These are phyloP conservation scores for Hylaeus volcanicus DNA, from an alignment of 1,140 invertebrate genomes.

Conservation along the genomic window DNA sequence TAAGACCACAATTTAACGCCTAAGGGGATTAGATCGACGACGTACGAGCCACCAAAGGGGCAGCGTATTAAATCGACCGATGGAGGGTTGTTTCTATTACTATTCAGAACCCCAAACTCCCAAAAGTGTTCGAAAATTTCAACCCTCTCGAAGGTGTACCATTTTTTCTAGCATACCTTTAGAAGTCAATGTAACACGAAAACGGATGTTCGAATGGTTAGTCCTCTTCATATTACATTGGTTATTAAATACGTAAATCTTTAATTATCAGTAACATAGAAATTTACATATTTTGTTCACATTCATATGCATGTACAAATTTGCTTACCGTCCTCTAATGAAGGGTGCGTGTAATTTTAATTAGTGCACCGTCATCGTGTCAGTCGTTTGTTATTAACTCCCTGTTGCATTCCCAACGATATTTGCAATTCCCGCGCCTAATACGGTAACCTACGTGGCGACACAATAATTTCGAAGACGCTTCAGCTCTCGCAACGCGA, in stretches of 20 bases:
- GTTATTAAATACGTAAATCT: no score
- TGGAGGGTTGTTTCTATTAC: conserved; percentile 7
- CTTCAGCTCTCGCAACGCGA: background rate
- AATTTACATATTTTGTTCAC: no score
- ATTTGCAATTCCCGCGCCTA: no score
- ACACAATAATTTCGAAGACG: conserved; percentile 23
- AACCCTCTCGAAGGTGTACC: background rate
- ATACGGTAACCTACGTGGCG: background rate
- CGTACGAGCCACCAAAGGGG: conserved; percentile 23
- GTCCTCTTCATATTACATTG: no score
- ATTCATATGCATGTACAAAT: no score
- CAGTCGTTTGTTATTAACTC: background rate
- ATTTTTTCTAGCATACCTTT: no score
- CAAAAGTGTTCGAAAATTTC: background rate
- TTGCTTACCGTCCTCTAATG: no score
- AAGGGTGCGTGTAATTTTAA: background rate
- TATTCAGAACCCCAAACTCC: no score
- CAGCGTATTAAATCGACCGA: conserved; percentile 40
- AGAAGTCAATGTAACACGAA: no score
- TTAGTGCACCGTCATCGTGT: background rate
- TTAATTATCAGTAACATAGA: no score
- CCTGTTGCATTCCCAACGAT: background rate
- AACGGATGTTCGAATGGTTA: background rate
- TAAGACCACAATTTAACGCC: conserved; percentile 58
- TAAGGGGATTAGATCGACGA: conserved; percentile 56